Evolutionary conservation across 1,140 invertebrate genomes (phyloP), one percentile per base, ranked within the genome.

Genomic region (Zaprionus ghesquierei): DNA sequence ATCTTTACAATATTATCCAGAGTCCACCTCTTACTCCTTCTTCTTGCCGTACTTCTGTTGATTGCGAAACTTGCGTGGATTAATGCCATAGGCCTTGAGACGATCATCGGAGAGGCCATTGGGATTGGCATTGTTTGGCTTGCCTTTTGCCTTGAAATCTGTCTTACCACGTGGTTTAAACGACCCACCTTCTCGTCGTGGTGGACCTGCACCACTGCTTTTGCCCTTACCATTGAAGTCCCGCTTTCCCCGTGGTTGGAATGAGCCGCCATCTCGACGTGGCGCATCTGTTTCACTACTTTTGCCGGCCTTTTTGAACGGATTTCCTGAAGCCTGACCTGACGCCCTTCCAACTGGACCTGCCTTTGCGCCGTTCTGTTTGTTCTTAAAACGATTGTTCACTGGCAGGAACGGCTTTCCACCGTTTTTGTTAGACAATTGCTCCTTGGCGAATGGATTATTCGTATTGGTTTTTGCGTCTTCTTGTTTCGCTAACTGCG

Each of bases 31-130:
- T 71, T 22, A 77, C 25, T 77, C 46, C 9, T 69, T 35, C 33
- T 89, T 90, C 12, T 87, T 90, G 0, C 81, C 90, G 51, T 90
- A 92, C 60, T 92, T 91, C 9, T 91, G 75, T 55, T 78, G 79
- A 31, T 92, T 92, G 60, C 90, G 87, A 70, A 94, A 97, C 89
- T 98, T 98, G 76, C 97, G 97, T 1, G 97, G 97, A 94, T 98
- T 98, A 44, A 98, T 95, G 66, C 97, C 98, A 92, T 97, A 99
- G 0, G 97, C 97, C 89, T 95, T 94, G 1, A 99, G 92, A 71
- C 98, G 94, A 68, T 96, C 95, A 92, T 97, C 95, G 51, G 77
- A 89, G 12, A 92, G 75, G 44, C 85, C 85, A 53, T 64, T 76
- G 1, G 64, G 35, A 41, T 63, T 75, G 0, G 27, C 22, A 31